These are phyloP conservation scores for Zosterops hypoxanthus DNA, from an alignment of 2,113 vertebrate species.

Conservation along the genomic window DNA sequence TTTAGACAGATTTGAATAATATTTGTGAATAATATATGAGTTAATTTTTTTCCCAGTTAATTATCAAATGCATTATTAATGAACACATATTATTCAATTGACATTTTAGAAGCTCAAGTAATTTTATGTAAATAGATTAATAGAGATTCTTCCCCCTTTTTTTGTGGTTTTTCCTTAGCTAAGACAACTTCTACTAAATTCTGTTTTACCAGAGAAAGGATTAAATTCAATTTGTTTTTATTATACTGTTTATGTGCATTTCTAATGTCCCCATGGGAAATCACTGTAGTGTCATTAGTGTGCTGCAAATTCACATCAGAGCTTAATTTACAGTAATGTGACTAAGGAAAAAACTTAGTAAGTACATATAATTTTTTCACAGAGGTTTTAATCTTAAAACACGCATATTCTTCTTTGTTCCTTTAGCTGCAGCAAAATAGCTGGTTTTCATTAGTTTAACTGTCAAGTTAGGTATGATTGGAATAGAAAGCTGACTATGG, in stretches of 20 bases:
- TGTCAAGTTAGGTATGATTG: neutral
- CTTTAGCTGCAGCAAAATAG: neutral
- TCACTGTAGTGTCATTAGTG: neutral
- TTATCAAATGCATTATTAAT: constrained; percentile 27
- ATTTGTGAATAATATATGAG: constrained; percentile 52
- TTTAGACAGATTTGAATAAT: constrained; percentile 34
- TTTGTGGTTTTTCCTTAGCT: neutral
- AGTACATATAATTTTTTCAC: neutral
- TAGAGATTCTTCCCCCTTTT: neutral
- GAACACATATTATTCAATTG: neutral
- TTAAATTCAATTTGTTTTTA: neutral
- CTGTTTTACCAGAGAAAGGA: neutral
- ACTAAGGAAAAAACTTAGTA: neutral
- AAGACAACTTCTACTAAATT: neutral
- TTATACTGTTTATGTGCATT: neutral
- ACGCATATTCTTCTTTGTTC: neutral
- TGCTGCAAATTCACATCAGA: neutral
- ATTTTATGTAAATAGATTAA: neutral
- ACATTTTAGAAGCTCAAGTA: constrained; percentile 6
- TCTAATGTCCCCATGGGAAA: neutral
- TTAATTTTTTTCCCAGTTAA: constrained; percentile 12
- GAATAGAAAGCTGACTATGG: neutral
- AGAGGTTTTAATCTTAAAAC: neutral
- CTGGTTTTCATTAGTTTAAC: neutral
- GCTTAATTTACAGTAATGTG: neutral